These are phyloP conservation scores for Ascidia mentula DNA, from an alignment of 23 tunicate genomes.

Conservation along the genomic window DNA sequence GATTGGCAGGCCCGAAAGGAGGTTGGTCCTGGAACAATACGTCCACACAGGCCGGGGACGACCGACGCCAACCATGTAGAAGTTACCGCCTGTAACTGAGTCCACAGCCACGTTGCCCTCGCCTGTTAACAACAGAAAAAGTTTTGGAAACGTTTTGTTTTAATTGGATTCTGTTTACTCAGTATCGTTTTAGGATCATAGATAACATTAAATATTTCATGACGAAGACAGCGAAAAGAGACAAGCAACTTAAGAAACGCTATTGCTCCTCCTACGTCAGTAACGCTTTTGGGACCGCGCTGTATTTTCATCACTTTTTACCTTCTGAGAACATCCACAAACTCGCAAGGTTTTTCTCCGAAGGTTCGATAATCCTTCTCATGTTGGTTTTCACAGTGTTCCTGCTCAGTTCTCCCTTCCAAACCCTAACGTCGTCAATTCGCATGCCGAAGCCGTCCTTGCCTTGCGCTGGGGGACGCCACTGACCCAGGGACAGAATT, in stretches of 20 bases:
- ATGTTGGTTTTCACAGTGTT: neutral
- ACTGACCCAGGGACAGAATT: constrained; percentile 19
- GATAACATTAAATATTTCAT: no score
- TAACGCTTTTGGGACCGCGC: no score
- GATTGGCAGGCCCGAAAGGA: neutral
- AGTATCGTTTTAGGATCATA: no score
- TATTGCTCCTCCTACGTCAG: no score
- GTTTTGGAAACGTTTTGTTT: neutral
- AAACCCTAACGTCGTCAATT: constrained; percentile 20
- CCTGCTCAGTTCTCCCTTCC: constrained; percentile 25
- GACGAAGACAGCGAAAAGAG: no score
- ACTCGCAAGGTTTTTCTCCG: constrained; percentile 8
- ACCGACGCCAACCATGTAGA: constrained; percentile 31
- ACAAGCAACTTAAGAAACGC: no score
- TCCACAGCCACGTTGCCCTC: constrained; percentile 19
- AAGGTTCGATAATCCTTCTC: neutral
- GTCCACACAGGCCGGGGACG: constrained; percentile 22
- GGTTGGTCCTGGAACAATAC: constrained; percentile 1
- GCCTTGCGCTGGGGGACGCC: constrained; percentile 5
- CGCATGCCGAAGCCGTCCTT: constrained; percentile 15
- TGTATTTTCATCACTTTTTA: no score
- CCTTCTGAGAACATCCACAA: constrained; percentile 29
- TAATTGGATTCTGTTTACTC: no score
- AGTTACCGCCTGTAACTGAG: constrained; percentile 6
- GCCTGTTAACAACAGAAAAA: neutral